Evolutionary conservation across 2,797 vertebrate species (phyloP), one percentile per base, ranked within the genome.

Genomic region (Acropternis orthonyx): DNA sequence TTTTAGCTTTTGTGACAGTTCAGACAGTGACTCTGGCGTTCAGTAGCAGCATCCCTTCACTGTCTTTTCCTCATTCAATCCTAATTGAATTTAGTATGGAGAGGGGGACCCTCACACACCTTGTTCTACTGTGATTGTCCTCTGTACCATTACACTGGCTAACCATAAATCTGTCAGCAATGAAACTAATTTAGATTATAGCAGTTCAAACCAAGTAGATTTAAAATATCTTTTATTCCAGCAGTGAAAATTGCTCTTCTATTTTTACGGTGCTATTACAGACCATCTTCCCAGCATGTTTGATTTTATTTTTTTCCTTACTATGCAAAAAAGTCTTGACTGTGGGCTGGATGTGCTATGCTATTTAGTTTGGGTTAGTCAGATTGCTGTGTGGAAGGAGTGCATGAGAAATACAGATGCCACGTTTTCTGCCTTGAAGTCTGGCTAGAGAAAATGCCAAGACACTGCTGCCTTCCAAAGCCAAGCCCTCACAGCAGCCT

Each of bases 181-280:
- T 88, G 62, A 51, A 92, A 52, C 65, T 66, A 77, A 84, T 93
- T 96, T 46, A 41, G 41, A 78, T 49, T 92, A 41, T 62, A 72
- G 37, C 46, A 67, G 37, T 61, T 46, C 19, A 12, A 90, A 75
- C 39, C 55, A 81, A 86, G 69, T 66, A 58, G 56, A 92, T 92
- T 91, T 88, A 83, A 95, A 93, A 58, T 68, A 68, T 28, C 28
- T 88, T 82, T 75, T 51, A 89, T 74, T 94, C 91, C 84, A 80
- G 37, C 36, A 0, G 86, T 51, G 81, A 91, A 93, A 93, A 95
- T 91, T 89, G 69, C 39, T 68, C 27, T 66, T 65, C 10, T 88
- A 65, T 93, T 95, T 93, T 91, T 92, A 71, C 2, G 0, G 55
- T 82, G 65, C 49, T 93, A 22, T 93, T 94, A 87, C 30, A 85